Evolutionary conservation across 92 coral and sea anemone genomes (phyloP), one percentile per base, ranked within the genome.

Genomic region (Desmophyllum pertusum): DNA sequence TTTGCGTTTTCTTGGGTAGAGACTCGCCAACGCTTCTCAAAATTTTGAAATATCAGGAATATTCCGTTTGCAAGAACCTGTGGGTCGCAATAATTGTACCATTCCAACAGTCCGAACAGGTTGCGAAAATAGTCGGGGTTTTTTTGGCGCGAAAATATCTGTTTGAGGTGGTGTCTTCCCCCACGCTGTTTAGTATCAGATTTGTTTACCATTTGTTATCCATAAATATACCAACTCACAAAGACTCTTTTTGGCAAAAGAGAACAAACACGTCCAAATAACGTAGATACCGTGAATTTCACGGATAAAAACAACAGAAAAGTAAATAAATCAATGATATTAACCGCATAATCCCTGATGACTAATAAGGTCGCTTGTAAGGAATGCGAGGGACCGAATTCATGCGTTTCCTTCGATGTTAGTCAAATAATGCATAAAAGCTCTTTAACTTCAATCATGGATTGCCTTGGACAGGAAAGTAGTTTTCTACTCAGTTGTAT

Each of bases 281-380:
- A 10, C 77, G 30, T 11, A 55, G 69, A 17, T 59, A 29, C 46
- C 63, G 81, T 59, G 30, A 76, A 76, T 57, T 72, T 59, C 15
- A 42, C 23, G 33, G 70, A 5, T 10, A 31, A 57, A 76, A 55
- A 55, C 68, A 55, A 10, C 73, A 29, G 55, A 33, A 78, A 69
- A 68, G 23, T 25, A 80, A 80, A 80, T 40, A 50, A 66, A 21
- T 17, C 51, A 37, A 46, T 78, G 59, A 43, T 13, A 23, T 66
- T 43, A 69, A 67, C 42, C 41, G 48, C 52, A 23, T 65, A 80
- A 68, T 73, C 43, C 43, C 76, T 68, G 50, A 50, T 80, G 37
- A 68, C 6, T 41, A 75, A 74, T 1, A 25, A 50, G 38, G 43
- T 4, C 25, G 37, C 41, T 11, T 46, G 59, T 8, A 74, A 48